These are phyloP conservation scores for Lota lota DNA, from an alignment of 2,113 vertebrate species.

Conservation along the genomic window DNA sequence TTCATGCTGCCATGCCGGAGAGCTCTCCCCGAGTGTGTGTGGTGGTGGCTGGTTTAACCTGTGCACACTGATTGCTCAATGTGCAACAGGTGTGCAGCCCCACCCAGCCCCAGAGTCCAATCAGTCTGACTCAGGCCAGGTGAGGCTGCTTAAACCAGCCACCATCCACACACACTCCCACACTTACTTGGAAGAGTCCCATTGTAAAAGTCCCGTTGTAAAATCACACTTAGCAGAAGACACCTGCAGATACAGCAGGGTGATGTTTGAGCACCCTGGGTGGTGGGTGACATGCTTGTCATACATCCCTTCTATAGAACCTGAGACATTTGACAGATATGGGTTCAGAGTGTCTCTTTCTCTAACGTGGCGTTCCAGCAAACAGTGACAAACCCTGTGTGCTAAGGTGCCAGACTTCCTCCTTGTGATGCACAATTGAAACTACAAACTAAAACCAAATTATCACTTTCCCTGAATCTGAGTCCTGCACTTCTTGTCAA, in stretches of 20 bases:
- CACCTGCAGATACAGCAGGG: not conserved
- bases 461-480: not conserved
- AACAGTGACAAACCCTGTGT: not conserved
- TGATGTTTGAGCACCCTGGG: not conserved
- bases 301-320: not conserved
- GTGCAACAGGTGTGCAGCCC: too few species aligned
- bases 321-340: constrained; percentile 11
- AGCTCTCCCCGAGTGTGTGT: too few species aligned
- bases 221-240: too few species aligned
- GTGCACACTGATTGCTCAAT: too few species aligned
- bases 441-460: constrained; percentile 11
- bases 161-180: too few species aligned
- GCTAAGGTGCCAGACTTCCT: not conserved
- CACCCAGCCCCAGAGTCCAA: too few species aligned
- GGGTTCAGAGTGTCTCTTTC: not conserved
- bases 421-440: not conserved
- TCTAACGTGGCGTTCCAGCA: not conserved
- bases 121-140: too few species aligned
- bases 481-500: not conserved
- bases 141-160: too few species aligned
- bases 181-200: too few species aligned
- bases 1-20: too few species aligned
- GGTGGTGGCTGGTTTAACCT: too few species aligned
- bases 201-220: too few species aligned
- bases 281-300: not conserved